Conservation (phyloP, 2,797 vertebrate species). For the Pagetopsis macropterus region DNA sequence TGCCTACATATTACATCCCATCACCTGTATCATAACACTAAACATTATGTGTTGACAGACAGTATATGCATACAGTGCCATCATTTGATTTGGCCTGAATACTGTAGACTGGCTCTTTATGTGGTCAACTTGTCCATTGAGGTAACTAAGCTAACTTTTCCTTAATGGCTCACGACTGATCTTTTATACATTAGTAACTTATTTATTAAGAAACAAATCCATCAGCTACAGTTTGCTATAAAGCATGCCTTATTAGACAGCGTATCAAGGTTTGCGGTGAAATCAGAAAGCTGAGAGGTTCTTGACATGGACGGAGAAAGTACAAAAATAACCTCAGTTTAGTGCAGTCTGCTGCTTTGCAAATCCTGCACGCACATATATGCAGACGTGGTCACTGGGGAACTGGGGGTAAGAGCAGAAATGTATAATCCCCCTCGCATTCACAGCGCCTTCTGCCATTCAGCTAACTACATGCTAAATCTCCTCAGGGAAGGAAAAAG, state of each 20-base stretch:
- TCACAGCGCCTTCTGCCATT: conserved; percentile 70
- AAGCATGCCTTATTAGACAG: neutral
- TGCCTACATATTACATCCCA: too few relatives aligned
- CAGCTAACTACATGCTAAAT: conserved; percentile 70
- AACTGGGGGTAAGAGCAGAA: conserved; percentile 56
- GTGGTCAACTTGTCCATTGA: too few relatives aligned
- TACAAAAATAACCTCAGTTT: conserved; percentile 17
- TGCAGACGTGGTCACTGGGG: conserved; percentile 55
- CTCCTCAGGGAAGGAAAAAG: conserved; percentile 71
- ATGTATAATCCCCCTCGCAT: conserved; percentile 67
- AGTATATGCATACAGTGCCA: too few relatives aligned
- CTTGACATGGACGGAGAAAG: conserved; percentile 27
- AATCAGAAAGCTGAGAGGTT: conserved; percentile 21
- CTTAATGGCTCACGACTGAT: neutral
- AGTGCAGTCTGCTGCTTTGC: conserved; percentile 36
- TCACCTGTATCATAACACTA: too few relatives aligned
- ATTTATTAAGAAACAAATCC: neutral
- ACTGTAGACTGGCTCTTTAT: too few relatives aligned
- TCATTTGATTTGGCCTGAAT: too few relatives aligned
- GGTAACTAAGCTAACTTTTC: neutral
- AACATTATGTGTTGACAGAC: too few relatives aligned
- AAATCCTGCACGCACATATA: conserved; percentile 36
- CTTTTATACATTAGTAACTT: neutral
- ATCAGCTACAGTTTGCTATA: neutral
- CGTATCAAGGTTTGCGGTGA: neutral